Evolutionary conservation across 53 echinoderm and acorn worm genomes (phyloP), one percentile per base, ranked within the genome.

Genomic region (Henricia sp.): DNA sequence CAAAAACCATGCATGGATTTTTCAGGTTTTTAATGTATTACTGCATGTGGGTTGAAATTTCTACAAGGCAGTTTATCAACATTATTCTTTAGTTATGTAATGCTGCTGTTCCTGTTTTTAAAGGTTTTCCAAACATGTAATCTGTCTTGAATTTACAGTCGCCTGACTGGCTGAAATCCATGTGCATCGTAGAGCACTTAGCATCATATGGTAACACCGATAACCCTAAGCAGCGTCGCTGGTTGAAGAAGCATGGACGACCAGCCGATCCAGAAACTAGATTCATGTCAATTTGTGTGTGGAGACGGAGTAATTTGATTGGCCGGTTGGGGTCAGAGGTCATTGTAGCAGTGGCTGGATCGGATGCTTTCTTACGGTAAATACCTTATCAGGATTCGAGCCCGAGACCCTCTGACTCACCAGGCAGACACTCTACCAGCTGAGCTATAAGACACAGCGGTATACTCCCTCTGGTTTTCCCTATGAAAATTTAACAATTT

Each of bases 211-310:
- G 92, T 9, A 89, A 89, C 29, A 67, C 86, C 1, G 92, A 92
- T 58, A 80, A 82, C 55, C 74, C 67, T 37, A 82, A 82, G n/a
- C 82, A 89, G 28, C 74, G 89, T 32, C 86, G 86, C 62, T 83
- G 84, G 52, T 59, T 93, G 20, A 86, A 62, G 67, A 87, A 70
- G 39, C 37, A 65, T 0, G 88, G 76, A 30, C 52, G 29, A n/a
- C 53, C 80, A 16, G 27, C 83, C 26, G 97, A 94, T 73, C 90
- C 92, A 23, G 97, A 97, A 63, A 97, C 93, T 33, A 53, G 94
- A 44, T 94, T 90, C 74, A 86, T 94, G 89, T 90, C 76, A 1
- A 69, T 92, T 0, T 67, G 82, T 55, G 83, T 92, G 16, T 67
- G 52, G 68, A 54, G 25, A 19, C 83, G 34, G 50, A 62, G 52